A percentile compares a stretch with the other conserved stretches of the same genome.
These are phyloP conservation scores for Monochamus saltuarius DNA, from an alignment of 1,140 invertebrate genomes.

Conservation along the genomic window DNA sequence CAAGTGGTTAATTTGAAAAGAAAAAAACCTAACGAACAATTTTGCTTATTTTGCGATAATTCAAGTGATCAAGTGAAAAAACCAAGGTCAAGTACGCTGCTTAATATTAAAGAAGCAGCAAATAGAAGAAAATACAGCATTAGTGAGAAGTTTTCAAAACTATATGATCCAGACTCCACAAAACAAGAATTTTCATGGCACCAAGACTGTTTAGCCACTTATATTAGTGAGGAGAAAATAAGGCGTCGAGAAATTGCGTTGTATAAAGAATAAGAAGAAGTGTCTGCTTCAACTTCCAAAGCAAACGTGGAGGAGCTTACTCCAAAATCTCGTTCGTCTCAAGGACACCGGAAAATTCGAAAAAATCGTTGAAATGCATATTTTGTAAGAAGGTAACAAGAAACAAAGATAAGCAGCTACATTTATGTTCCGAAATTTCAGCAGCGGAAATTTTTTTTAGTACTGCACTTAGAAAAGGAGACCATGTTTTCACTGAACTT, in stretches of 20 bases:
- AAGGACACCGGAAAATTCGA: neutral
- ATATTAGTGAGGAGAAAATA: slow-evolving; percentile 27
- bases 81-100: too few relatives aligned
- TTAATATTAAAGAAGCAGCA: too few relatives aligned
- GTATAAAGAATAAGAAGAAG: slow-evolving; percentile 15
- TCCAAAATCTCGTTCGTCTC: neutral
- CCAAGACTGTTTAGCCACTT: slow-evolving; percentile 19
- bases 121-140: too few relatives aligned
- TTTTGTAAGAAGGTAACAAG: slow-evolving; percentile 15
- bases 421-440: slow-evolving; percentile 19
- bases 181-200: slow-evolving; percentile 20
- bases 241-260: slow-evolving; percentile 24
- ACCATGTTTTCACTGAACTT: slow-evolving; percentile 20
- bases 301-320: slow-evolving; percentile 1
- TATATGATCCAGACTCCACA: slow-evolving; percentile 1
- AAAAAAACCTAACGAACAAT: neutral
- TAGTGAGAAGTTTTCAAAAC: slow-evolving; percentile 17
- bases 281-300: slow-evolving; percentile 14
- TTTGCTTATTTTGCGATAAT: neutral
- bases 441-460: slow-evolving; percentile 20
- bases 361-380: slow-evolving; percentile 15
- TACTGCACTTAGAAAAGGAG: slow-evolving; percentile 15
- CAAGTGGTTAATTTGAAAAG: neutral
- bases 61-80: slow-evolving; percentile 5
- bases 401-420: slow-evolving; percentile 3